Base-by-base conservation (phyloP, 2,888 invertebrate genomes). In the Limnephilus rhombicus region DNA sequence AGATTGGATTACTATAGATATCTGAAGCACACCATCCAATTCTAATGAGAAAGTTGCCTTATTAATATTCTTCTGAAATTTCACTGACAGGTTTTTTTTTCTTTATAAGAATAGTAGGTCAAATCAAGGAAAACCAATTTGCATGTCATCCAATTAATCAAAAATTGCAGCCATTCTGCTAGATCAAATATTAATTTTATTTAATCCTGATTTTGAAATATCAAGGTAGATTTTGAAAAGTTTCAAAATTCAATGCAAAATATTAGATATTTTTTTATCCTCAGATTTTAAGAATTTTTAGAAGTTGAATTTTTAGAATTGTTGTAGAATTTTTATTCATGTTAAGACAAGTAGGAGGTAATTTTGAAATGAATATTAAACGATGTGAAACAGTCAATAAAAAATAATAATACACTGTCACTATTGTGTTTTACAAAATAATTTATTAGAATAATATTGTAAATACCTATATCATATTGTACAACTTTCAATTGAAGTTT, bases 31-130 rank as follows among this genome's bases (percentile, higher is more conserved):
- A 68, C 24, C 68, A 68, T 68, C 24, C 68, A 68, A 7, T 34
- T 82, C 82, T 82, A 82, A 82, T 82, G 82, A 82, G 82, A 82
- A 82, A 82, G 82, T 82, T 82, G 82, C 29, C 34, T 68, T 68
- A n/a, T 68, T 68, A 68, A 68, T 68, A 68, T 68, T 68, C 68
- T n/a, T 24, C 68, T 31, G 18, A 82, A 31, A 82, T 82, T 82
- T 82, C 82, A 15, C 82, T 34, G 29, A 82, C 82, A 34, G 34
- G 82, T 82, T 82, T 82, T 82, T 81, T 82, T 18, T 34, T 82
- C 82, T 82, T 31, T 34, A 82, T 15, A 82, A 29, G 34, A 68
- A 68, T 82, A 82, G 82, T 82, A 34, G 82, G 82, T 82, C 82
- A 82, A 34, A 15, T 82, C 34, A 12, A 82, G 82, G 82, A 82